A percentile compares a stretch with the other conserved stretches of the same genome.
Evolutionary conservation across 2,113 vertebrate species (phyloP).

Genomic region (Elgaria multicarinata): DNA sequence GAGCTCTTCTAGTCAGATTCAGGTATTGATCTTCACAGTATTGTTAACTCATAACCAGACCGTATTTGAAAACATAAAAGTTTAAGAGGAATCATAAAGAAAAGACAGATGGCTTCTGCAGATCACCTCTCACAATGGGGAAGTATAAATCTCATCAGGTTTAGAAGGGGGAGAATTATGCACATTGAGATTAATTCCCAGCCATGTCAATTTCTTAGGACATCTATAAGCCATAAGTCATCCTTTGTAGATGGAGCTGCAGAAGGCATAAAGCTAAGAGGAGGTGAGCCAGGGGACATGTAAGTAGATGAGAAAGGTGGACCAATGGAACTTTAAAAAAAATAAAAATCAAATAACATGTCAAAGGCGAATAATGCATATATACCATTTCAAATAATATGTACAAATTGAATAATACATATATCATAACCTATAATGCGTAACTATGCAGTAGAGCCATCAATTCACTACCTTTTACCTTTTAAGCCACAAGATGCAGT

Average conservation of each 20-base stretch:
- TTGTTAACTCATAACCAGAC: slow-evolving; percentile 80
- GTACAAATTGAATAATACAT: neutral
- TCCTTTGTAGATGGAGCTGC: slow-evolving; percentile 27
- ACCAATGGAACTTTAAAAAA: neutral
- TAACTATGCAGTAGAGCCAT: too few species aligned
- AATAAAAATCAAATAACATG: neutral
- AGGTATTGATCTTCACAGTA: slow-evolving; percentile 77
- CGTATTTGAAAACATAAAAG: slow-evolving; percentile 80
- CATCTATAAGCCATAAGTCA: slow-evolving; percentile 22
- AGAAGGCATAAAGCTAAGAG: slow-evolving; percentile 21
- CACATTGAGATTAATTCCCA: slow-evolving; percentile 54
- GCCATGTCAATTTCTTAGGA: slow-evolving; percentile 31
- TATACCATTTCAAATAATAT: neutral
- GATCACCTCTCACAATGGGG: slow-evolving; percentile 56
- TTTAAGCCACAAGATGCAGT: too few species aligned
- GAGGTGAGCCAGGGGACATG: neutral
- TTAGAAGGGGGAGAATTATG: slow-evolving; percentile 52
- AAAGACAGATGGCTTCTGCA: slow-evolving; percentile 57
- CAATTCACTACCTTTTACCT: too few species aligned
- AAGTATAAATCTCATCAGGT: slow-evolving; percentile 70
- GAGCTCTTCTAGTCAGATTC: slow-evolving; percentile 67
- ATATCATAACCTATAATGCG: neutral
- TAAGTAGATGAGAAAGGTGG: slow-evolving; percentile 7
- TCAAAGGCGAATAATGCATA: neutral
- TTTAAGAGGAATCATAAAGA: slow-evolving; percentile 80